phyloP scores from a whole-genome alignment of 2,797 vertebrate species.

The Huso huso region DNA sequence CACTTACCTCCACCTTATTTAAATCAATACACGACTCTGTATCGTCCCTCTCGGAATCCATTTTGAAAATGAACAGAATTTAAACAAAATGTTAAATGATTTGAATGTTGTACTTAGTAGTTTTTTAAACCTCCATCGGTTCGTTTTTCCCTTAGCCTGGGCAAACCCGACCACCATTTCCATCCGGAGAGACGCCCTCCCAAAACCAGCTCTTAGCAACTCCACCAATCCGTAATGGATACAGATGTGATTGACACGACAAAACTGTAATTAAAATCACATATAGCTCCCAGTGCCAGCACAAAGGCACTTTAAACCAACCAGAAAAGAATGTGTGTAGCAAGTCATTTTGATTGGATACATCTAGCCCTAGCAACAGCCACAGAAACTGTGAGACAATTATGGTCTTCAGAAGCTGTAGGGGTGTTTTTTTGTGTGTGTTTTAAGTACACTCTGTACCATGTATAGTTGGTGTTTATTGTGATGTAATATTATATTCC shows the following conservation, averaged over 20 bases:
- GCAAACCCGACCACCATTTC: constrained; percentile 51
- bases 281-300: constrained; percentile 50
- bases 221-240: constrained; percentile 15
- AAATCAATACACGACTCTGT: constrained; percentile 51
- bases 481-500: too few relatives aligned
- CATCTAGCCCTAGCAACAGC: constrained; percentile 59
- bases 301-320: constrained; percentile 18
- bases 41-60: constrained; percentile 59
- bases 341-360: constrained; percentile 51
- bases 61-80: constrained; percentile 27
- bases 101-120: constrained; percentile 17
- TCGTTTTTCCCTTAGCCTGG: constrained; percentile 36
- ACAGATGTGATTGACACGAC: constrained; percentile 15
- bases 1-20: constrained; percentile 50
- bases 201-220: constrained; percentile 20
- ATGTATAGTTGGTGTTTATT: too few relatives aligned
- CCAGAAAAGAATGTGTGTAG: constrained; percentile 24
- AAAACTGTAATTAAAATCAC: constrained; percentile 20
- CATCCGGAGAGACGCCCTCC: constrained; percentile 31
- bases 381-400: constrained; percentile 28
- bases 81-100: background rate
- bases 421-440: too few relatives aligned
- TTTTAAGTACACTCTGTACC: too few relatives aligned
- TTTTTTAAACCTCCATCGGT: constrained; percentile 38
- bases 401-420: too few relatives aligned